Conservation (phyloP, 2,888 invertebrate species). For the Metellina segmentata region DNA sequence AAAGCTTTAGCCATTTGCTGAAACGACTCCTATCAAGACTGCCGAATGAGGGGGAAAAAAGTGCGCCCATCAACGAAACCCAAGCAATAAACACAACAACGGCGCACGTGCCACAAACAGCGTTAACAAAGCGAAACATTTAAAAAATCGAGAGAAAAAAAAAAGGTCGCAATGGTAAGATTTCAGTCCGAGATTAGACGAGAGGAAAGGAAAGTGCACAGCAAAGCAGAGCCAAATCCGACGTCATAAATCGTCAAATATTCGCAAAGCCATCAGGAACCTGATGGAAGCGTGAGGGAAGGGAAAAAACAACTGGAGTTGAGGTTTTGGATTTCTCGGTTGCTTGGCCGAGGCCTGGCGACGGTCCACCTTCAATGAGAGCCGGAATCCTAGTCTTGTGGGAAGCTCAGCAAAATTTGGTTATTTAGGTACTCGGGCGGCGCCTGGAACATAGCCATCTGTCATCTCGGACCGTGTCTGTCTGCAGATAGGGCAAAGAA, state of each 20-base stretch:
- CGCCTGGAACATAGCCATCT: constrained; percentile 73
- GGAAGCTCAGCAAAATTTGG: constrained; percentile 71
- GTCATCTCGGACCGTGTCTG: constrained; percentile 67
- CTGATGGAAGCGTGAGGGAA: not conserved
- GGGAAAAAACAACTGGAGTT: not conserved
- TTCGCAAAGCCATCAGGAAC: constrained; percentile 63
- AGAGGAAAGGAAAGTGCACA: constrained; percentile 21
- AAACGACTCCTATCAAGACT: not conserved
- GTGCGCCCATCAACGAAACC: not conserved
- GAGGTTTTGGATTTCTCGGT: constrained; percentile 39
- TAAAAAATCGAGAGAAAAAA: not conserved
- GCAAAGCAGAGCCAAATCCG: constrained; percentile 43
- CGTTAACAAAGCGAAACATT: not conserved
- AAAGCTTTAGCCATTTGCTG: not conserved
- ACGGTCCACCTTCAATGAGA: constrained; percentile 61
- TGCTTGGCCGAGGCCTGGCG: constrained; percentile 62
- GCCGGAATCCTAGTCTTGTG: constrained; percentile 62
- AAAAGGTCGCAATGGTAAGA: constrained; percentile 18
- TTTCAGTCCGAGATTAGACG: not conserved
- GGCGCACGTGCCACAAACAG: constrained; percentile 10
- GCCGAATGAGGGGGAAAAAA: not conserved
- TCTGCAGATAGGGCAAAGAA: not conserved
- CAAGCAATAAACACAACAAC: constrained; percentile 18
- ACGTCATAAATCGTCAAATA: constrained; percentile 75
- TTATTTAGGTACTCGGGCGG: constrained; percentile 68